Conservation (phyloP, 2,888 invertebrate genomes). For the Xanthia togata region DNA sequence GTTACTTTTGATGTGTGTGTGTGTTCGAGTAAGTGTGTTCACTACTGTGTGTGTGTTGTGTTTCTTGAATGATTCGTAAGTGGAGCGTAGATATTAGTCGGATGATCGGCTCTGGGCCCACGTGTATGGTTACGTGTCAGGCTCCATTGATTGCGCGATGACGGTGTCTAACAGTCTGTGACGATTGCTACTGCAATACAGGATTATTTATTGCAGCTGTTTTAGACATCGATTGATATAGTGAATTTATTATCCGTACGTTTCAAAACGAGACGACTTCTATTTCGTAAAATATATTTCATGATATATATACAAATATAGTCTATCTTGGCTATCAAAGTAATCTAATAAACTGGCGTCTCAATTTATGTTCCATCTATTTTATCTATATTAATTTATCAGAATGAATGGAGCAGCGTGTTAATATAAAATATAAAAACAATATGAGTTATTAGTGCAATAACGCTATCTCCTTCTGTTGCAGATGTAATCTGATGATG, state of each 20-base stretch:
- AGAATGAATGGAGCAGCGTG: conserved; percentile 66
- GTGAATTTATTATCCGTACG: conserved; percentile 52
- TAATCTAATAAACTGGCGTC: conserved; percentile 51
- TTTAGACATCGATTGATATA: conserved; percentile 61
- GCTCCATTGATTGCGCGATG: conserved; percentile 80
- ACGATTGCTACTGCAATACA: conserved; percentile 71
- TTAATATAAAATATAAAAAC: conserved; percentile 69
- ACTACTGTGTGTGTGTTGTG: conserved; percentile 63
- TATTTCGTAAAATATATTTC: conserved; percentile 24
- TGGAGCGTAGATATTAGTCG: conserved; percentile 81
- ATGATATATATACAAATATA: conserved; percentile 6
- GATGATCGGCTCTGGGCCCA: conserved; percentile 72
- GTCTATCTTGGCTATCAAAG: conserved; percentile 24
- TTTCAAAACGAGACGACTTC: conserved; percentile 42
- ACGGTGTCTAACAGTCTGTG: conserved; percentile 75
- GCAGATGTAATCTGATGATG: conserved; percentile 72
- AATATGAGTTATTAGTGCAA: conserved; percentile 67
- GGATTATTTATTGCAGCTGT: conserved; percentile 65
- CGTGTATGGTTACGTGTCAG: conserved; percentile 75
- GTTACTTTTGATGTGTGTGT: conserved; percentile 50
- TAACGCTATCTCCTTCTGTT: conserved; percentile 64
- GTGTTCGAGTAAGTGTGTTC: conserved; percentile 34
- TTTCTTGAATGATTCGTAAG: conserved; percentile 84
- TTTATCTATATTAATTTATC: conserved; percentile 68
- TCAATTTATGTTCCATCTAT: conserved; percentile 55